phyloP scores from a whole-genome alignment of 2,888 invertebrate genomes.

The Melanargia galathea region DNA sequence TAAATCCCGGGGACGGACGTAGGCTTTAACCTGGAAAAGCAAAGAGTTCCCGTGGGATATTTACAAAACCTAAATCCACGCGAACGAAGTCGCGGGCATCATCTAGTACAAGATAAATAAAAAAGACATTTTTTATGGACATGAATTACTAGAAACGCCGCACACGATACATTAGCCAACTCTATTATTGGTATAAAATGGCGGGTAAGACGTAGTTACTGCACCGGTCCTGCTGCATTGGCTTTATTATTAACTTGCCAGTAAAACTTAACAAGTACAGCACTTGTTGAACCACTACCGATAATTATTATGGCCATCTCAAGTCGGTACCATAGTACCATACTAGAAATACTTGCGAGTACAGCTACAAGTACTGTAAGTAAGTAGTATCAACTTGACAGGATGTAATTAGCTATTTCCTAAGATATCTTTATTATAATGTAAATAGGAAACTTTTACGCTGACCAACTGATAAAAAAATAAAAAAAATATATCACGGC shows the following conservation, averaged over 20 bases:
- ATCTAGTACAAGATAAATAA: not conserved
- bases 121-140: not conserved
- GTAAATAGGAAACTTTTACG: too few species aligned
- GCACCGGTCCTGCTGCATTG: conserved; percentile 29
- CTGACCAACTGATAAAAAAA: too few species aligned
- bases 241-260: conserved; percentile 34
- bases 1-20: too few species aligned
- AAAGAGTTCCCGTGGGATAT: too few species aligned
- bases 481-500: too few species aligned
- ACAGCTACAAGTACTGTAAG: too few species aligned
- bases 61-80: too few species aligned
- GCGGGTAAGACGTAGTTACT: conserved; percentile 26
- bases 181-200: conserved; percentile 24
- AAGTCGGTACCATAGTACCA: conserved; percentile 25
- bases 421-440: too few species aligned
- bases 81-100: too few species aligned
- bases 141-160: conserved; percentile 24
- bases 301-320: conserved; percentile 35
- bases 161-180: conserved; percentile 11
- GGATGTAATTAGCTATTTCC: too few species aligned
- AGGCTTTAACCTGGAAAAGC: too few species aligned
- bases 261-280: conserved; percentile 32
- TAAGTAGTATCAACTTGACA: too few species aligned
- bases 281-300: conserved; percentile 31
- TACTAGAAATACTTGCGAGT: conserved; percentile 20